Base-by-base conservation (phyloP, 2,888 invertebrate species). In the Lasiommata megera region DNA sequence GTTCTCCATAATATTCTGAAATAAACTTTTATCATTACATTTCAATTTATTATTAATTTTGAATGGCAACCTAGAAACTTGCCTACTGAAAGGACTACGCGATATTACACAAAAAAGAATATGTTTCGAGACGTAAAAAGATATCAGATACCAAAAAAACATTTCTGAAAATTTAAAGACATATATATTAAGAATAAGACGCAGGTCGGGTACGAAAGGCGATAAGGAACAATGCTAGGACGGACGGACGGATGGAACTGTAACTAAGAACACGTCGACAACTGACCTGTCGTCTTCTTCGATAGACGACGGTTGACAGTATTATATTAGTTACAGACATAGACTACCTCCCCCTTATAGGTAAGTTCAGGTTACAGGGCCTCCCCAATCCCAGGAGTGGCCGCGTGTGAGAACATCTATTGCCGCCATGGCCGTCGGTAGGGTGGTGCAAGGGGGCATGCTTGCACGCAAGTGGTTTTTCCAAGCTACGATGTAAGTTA, bases 251-350 rank as follows among this genome's bases (percentile, higher is more conserved):
- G 34, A 56, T 12, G 31, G 38, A 18, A 18, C 40, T 40, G 37
- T 51, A 46, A 3, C 48, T 31, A 46, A 29, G 18, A 41, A 18
- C 12, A 34, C 34, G 17, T 1, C 12, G 18, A 34, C 48, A 53
- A 37, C 57, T 31, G 58, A 54, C 48, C 37, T 16, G 34, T 11
- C 34, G 11, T 11, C 34, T 2, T 23, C 23, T 23, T 31, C 54
- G 56, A 29, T 54, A 58, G 67, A 67, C 65, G 66, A 69, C 64
- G 68, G 69, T 67, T 61, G 68, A 64, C 68, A 62, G 3, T 34
- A 34, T 23, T 23, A n/a, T n/a, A n/a, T 23, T 23, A 23, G 2
- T 23, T 23, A 23, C 23, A 2, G 23, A 23, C 5, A 23, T 43
- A 23, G n/a, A n/a, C n/a, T n/a, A n/a, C n/a, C n/a, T n/a, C n/a